A percentile compares a stretch with the other conserved stretches of the same genome.
These are phyloP conservation scores for Watsonalla binaria DNA, from an alignment of 2,888 invertebrate genomes.

Conservation along the genomic window DNA sequence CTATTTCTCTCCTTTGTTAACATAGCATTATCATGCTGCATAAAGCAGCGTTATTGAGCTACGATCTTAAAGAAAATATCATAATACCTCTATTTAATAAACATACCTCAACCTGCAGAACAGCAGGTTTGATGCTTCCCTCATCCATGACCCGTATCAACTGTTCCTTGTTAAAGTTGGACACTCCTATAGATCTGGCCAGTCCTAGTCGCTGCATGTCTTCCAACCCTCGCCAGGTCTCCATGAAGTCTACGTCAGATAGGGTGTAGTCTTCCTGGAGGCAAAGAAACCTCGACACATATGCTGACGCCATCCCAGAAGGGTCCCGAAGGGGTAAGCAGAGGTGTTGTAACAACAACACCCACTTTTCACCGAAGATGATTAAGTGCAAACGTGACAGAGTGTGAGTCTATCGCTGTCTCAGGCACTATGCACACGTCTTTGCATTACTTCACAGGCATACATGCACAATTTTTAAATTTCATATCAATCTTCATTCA, in stretches of 20 bases:
- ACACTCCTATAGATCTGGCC: conserved; percentile 84
- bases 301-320: too few species aligned
- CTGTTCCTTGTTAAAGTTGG: conserved; percentile 88
- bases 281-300: background rate
- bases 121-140: conserved; percentile 77
- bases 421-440: too few species aligned
- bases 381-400: too few species aligned
- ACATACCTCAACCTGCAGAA: conserved; percentile 76
- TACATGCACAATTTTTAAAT: too few species aligned
- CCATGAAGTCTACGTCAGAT: conserved; percentile 79
- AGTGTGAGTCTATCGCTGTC: too few species aligned
- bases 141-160: conserved; percentile 80
- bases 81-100: background rate
- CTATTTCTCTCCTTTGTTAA: background rate
- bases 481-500: too few species aligned
- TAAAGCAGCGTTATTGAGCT: too few species aligned
- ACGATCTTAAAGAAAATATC: background rate
- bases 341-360: too few species aligned
- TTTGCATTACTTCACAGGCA: too few species aligned
- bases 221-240: conserved; percentile 86
- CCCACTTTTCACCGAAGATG: background rate
- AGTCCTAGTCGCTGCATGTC: conserved; percentile 79
- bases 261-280: conserved; percentile 44
- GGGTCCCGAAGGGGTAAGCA: too few species aligned
- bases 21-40: background rate